Percentiles rank a stretch among this genome's conserved stretches.
These are phyloP conservation scores for Heliconius congener DNA, from an alignment of 1,140 invertebrate genomes.

Conservation along the genomic window DNA sequence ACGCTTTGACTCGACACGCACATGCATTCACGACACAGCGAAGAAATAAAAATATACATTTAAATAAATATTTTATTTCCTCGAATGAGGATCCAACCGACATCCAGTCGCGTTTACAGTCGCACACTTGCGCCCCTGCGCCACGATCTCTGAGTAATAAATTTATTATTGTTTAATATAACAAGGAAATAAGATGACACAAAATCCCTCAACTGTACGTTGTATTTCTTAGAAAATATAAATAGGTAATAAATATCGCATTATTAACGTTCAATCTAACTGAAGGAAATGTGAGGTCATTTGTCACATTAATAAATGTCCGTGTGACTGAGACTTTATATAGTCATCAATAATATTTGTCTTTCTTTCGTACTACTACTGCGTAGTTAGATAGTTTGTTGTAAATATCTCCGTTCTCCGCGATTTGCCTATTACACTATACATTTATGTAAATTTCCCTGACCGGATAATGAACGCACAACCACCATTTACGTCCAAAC, in stretches of 20 bases:
- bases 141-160: not conserved
- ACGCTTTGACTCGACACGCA: no score
- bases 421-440: no score
- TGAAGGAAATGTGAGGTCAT: slow-evolving; percentile 35
- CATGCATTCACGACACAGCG: no score
- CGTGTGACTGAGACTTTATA: slow-evolving; percentile 12
- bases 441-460: no score
- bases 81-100: no score
- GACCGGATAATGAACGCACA: not conserved
- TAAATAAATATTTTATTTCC: no score
- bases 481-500: not conserved
- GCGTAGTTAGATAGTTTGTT: no score
- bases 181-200: slow-evolving; percentile 13
- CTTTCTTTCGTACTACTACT: not conserved
- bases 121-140: no score
- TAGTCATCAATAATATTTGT: not conserved
- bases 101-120: no score
- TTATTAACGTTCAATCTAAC: slow-evolving; percentile 30
- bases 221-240: slow-evolving; percentile 18
- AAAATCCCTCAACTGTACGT: slow-evolving; percentile 11
- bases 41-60: no score
- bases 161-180: not conserved
- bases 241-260: slow-evolving; percentile 34
- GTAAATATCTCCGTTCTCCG: no score
- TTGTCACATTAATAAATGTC: slow-evolving; percentile 29